phyloP scores from a whole-genome alignment of 2,113 vertebrate genomes.

The Aleadryas rufinucha region DNA sequence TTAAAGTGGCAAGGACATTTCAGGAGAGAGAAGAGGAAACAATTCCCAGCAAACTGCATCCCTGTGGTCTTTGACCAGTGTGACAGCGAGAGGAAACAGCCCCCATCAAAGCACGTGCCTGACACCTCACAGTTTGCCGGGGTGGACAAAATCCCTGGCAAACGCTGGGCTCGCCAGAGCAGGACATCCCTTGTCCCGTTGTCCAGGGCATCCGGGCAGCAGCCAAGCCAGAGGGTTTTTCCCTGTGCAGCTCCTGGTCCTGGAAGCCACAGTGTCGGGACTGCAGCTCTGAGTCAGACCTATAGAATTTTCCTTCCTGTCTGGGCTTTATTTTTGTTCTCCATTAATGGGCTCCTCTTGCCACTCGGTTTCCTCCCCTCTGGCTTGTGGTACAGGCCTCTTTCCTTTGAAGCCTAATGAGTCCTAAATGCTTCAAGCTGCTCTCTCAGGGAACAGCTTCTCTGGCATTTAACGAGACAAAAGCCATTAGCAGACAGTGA shows the following conservation, averaged over 20 bases:
- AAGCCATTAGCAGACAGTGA: conserved; percentile 32
- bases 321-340: conserved; percentile 52
- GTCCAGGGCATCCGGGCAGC: not conserved
- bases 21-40: not conserved
- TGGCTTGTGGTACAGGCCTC: not conserved
- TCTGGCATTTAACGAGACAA: conserved; percentile 19
- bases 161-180: accelerated
- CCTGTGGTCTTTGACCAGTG: not conserved
- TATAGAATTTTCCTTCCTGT: conserved; percentile 64
- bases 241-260: not conserved
- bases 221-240: not conserved
- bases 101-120: not conserved
- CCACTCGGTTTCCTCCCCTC: conserved; percentile 27
- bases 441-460: not conserved
- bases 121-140: not conserved
- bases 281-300: conserved; percentile 57
- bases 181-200: not conserved
- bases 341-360: conserved; percentile 50
- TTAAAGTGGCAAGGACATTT: accelerated
- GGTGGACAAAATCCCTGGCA: not conserved
- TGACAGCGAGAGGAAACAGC: not conserved
- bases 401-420: conserved; percentile 59
- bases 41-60: not conserved
- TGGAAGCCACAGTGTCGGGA: not conserved
- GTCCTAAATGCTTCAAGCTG: conserved; percentile 61